Base-by-base conservation (phyloP, 2,888 invertebrate genomes). In the Nebria brevicollis region DNA sequence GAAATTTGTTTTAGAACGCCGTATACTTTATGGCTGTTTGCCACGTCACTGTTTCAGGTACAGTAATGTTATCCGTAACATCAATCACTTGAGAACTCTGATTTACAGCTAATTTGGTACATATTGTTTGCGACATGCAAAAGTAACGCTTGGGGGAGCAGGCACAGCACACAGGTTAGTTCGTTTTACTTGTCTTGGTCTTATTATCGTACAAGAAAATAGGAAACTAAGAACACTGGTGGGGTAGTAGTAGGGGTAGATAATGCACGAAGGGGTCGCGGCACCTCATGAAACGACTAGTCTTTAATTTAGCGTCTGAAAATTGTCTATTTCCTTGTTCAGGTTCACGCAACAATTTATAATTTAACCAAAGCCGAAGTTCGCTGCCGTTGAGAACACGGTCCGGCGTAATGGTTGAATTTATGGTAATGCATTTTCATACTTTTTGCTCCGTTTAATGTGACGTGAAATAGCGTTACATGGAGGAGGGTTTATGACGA, bases 71-170 rank as follows among this genome's bases (percentile, higher is more conserved):
- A 80, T 75, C 68, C 80, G 75, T 75, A 75, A 54, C 80, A 80
- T 80, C 80, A 80, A 80, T 80, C 80, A 80, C 80, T 75, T 72
- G 34, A 72, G 75, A 68, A 72, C 72, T 26, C 86, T 87, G 87
- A 88, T 88, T 88, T 87, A 87, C 87, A 87, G 87, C 86, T 88
- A 87, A 88, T 88, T 87, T 87, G 86, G 86, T 86, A 86, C 86
- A 87, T 87, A 86, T 86, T 87, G 87, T 86, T 86, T 85, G 86
- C 86, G 88, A 87, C 87, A 87, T 87, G 87, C 87, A 85, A 87
- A 87, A 88, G 87, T 87, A 87, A 87, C 34, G 34, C 34, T 34
- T 34, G 34, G 34, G 34, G 34, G 34, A 4, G 2, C 34, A 34
- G 34, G 34, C 34, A 34, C 34, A 34, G 34, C 4, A 5, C 34